Base-by-base conservation (phyloP, 2,888 invertebrate species). In the Clunio marinus region DNA sequence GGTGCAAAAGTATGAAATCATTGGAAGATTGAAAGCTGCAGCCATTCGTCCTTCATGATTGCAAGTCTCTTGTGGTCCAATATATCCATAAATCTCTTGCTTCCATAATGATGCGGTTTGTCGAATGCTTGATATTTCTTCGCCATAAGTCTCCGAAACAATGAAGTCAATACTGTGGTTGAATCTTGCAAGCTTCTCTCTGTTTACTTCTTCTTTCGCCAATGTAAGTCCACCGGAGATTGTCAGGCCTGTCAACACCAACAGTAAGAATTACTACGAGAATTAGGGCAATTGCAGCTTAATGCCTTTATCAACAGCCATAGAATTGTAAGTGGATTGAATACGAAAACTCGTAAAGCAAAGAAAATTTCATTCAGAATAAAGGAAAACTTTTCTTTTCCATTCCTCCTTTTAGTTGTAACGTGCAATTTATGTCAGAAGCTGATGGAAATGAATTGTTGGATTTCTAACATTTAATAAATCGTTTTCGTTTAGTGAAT, bases 1-100 rank as follows among this genome's bases (percentile, higher is more conserved):
- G 1, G 93, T 89, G 79, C 96, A 96, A 78, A 89, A 95, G 95
- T 96, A 96, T 72, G 96, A 96, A 75, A 96, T 90, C 96, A 96
- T 96, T 3, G 95, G 94, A 60, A 95, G 81, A 78, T 96, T 94
- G 80, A 96, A 94, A 46, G 94, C 90, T 1, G 94, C 90, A 0
- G 96, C 95, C 86, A 96, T 90, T 72, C 91, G 86, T 0, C 92
- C 96, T 79, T 96, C 96, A 77, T 95, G 93, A 20, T 92, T 87
- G 77, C 96, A 94, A 0, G 93, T 91, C 77, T 93, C 93, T 27
- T 68, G 68, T 2, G 68, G 68, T 20, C 68, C 96, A 72, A 96
- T 91, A 76, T 92, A 94, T 35, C 86, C 95, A 1, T 91, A 88
- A 67, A 96, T 86, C 74, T 93, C 91, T 71, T 84, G 82, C 60